Base-by-base conservation (phyloP, 2,888 invertebrate species). In the Leucozona laternaria region DNA sequence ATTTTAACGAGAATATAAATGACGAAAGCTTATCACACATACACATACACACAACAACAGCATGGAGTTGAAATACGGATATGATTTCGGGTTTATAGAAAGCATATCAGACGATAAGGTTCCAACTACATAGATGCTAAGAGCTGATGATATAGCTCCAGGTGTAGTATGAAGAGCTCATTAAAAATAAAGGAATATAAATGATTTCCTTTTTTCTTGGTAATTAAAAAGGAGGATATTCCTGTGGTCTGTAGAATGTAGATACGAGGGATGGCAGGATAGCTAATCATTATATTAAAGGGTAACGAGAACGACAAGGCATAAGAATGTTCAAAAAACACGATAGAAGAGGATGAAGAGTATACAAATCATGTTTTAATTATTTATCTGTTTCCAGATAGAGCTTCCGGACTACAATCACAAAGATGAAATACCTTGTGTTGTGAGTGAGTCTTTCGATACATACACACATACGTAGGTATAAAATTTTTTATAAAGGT, bases 111-210 rank as follows among this genome's bases (percentile, higher is more conserved):
- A 60, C 78, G 45, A 71, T 64, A 45, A 60, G 60, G 43, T 76
- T 72, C 43, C 55, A 43, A 50, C 34, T 60, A 31, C 31, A 31
- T 31, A 31, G 17, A 60, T 17, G 45, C 8, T 45, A 8, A 55
- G n/a, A 60, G 37, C 17, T 31, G 5, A n/a, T 20, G 22, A 53
- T 28, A 43, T 20, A 62, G 72, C 60, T 79, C 45, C 80, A 85
- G 80, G 84, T 85, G 80, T 43, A 62, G 22, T 13, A 43, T 68
- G 64, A 64, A 53, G 25, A 72, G 57, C 72, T 85, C 76, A 85
- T 80, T 85, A 80, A 80, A 80, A 80, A 85, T 66, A 83, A 83
- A 71, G n/a, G 57, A 85, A 77, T 72, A 76, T 77, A 68, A 80
- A 77, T 80, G 70, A 72, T 84, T 71, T 80, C 80, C 84, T 72